Evolutionary conservation across 2,888 invertebrate species (phyloP).

Genomic region (Ochlodes sylvanus): DNA sequence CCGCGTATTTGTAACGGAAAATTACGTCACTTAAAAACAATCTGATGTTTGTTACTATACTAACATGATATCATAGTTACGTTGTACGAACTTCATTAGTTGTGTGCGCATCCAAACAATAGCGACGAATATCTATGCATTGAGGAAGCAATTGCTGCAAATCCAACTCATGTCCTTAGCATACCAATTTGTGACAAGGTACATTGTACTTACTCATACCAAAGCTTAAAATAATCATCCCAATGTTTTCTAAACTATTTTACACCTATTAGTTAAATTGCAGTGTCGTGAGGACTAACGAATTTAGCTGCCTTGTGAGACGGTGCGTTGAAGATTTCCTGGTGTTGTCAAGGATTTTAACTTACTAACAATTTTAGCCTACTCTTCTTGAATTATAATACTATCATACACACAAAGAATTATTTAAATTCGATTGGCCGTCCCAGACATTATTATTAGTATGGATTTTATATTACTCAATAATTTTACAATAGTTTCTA

Average conservation of each 20-base stretch:
- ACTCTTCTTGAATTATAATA: too few species aligned
- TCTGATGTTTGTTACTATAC: too few species aligned
- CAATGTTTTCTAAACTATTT: conserved; percentile 21
- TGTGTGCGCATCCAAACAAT: background rate
- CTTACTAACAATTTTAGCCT: too few species aligned
- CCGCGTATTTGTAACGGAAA: too few species aligned
- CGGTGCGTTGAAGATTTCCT: conserved; percentile 30
- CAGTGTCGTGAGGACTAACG: conserved; percentile 25
- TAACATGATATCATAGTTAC: too few species aligned
- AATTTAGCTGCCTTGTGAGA: conserved; percentile 11
- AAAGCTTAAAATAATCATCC: background rate
- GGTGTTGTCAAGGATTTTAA: conserved; percentile 16
- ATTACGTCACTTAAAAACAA: too few species aligned
- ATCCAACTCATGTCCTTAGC: background rate
- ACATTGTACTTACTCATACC: background rate
- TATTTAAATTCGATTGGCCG: too few species aligned
- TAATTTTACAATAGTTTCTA: too few species aligned
- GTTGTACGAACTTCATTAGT: background rate
- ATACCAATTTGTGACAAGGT: conserved; percentile 7
- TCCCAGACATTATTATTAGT: too few species aligned
- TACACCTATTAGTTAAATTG: conserved; percentile 30
- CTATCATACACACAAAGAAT: too few species aligned
- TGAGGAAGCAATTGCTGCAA: conserved; percentile 2
- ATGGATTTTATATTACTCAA: too few species aligned
- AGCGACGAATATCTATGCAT: background rate